Evolutionary conservation across 2,888 invertebrate genomes (phyloP), one percentile per base, ranked within the genome.

Genomic region (Spilosoma lubricipeda): DNA sequence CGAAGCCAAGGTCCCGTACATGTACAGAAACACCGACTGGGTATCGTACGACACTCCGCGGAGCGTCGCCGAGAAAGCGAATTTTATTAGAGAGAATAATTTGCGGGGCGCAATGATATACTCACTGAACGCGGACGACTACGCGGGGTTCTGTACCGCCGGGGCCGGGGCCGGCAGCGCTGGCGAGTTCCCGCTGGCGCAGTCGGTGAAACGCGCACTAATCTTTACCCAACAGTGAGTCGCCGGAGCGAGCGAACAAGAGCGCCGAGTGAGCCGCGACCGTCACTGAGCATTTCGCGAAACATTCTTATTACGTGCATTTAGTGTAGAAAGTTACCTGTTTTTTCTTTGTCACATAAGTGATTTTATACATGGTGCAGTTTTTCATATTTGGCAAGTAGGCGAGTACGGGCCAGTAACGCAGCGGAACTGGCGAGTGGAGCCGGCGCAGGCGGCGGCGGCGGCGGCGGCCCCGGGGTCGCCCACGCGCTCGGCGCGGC

Each of bases 81-180:
- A 95, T 76, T 98, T 96, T 90, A 96, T 98, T 1, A 96, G 96
- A 86, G 93, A 96, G 13, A 95, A 96, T 70, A 94, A 96, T 56
- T 96, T 98, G 83, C 97, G 97, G 69, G 99, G 99, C 52, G 97
- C 97, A 9, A 98, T 98, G 98, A 95, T 98, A 76, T 98, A 97
- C 92, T 97, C 98, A 18, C 93, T 99, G 39, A 98, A 98, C 88
- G 96, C 97, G 3, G 99, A 99, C 89, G 98, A 99, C 91, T 97
- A 96, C 89, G 94, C 93, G 72, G 97, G 96, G 8, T 89, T 91
- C 30, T 98, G 98, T 88, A 81, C 81, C 68, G 80, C 81, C 42
- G 82, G 86, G 33, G 72, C 13, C 76, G 78, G 42, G 83, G 72
- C 13, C 76, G 78, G 42, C 83, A 39, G 80, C 30, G 67, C 73